Percentiles rank a stretch among this genome's conserved stretches.
Conservation (phyloP, 2,888 invertebrate genomes). For the Gisinianus flammeolus region DNA sequence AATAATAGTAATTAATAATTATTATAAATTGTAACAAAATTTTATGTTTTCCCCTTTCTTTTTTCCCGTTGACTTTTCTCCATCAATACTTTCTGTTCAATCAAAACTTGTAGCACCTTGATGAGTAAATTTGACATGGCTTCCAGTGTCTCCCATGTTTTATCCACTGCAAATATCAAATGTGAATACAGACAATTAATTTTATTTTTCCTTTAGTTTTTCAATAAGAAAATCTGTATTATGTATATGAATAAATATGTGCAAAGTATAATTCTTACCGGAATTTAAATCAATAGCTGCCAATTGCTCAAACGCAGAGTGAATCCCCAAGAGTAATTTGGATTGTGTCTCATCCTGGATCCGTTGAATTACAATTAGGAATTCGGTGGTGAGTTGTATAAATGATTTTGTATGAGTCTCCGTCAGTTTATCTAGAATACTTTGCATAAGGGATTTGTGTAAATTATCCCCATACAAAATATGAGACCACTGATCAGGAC, state of each 20-base stretch:
- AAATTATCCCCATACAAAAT: conserved; percentile 92
- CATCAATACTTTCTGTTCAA: not conserved
- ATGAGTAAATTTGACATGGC: not conserved
- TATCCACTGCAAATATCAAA: conserved; percentile 2
- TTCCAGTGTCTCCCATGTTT: conserved; percentile 2
- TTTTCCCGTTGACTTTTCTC: not conserved
- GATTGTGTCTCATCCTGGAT: conserved; percentile 47
- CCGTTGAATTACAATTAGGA: conserved; percentile 52
- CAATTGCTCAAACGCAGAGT: conserved; percentile 51
- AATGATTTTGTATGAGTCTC: conserved; percentile 55
- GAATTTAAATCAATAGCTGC: conserved; percentile 45
- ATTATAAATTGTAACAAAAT: no score
- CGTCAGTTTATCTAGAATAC: conserved; percentile 69
- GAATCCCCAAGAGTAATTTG: conserved; percentile 46
- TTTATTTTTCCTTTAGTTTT: not conserved
- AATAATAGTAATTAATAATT: no score
- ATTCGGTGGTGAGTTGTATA: conserved; percentile 51
- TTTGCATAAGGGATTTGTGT: conserved; percentile 98
- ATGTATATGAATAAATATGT: not conserved
- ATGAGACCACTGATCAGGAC: conserved; percentile 98
- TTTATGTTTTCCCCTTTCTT: not conserved
- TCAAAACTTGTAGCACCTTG: not conserved
- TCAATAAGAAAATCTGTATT: not conserved
- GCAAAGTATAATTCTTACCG: conserved; percentile 22
- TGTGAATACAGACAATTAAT: not conserved